Conservation (phyloP, 2,888 invertebrate genomes). For the Rhingia campestris region DNA sequence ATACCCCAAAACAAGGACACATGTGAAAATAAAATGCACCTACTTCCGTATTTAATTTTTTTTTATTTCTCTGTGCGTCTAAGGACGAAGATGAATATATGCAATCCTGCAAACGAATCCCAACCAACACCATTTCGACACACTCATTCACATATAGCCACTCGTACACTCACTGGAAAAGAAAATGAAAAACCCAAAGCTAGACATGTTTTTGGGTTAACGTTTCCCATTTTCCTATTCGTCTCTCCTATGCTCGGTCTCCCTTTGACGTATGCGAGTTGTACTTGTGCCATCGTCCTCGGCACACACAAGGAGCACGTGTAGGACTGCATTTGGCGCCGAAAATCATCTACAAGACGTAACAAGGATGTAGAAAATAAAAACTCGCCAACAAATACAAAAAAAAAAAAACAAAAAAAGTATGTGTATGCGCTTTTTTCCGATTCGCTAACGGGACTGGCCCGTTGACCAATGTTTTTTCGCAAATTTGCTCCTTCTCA, state of each 20-base stretch:
- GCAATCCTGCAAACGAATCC: too few species aligned
- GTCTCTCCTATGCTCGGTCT: neutral
- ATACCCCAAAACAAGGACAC: neutral
- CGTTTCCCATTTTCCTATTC: neutral
- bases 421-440: constrained; percentile 31
- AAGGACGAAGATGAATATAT: too few species aligned
- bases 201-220: too few species aligned
- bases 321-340: constrained; percentile 52
- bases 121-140: too few species aligned
- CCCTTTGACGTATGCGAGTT: neutral
- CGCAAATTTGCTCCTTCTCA: constrained; percentile 8
- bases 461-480: constrained; percentile 49
- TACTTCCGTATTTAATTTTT: too few species aligned
- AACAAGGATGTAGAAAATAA: neutral
- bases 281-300: constrained; percentile 2
- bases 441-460: constrained; percentile 38
- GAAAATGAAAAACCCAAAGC: too few species aligned
- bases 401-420: neutral
- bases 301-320: constrained; percentile 12
- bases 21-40: too few species aligned
- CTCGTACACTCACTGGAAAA: too few species aligned
- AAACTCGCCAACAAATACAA: neutral
- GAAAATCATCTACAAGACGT: constrained; percentile 29
- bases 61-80: too few species aligned
- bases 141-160: too few species aligned